Conservation (phyloP, 2,888 invertebrate species). For the Pseudococcus viburni region DNA sequence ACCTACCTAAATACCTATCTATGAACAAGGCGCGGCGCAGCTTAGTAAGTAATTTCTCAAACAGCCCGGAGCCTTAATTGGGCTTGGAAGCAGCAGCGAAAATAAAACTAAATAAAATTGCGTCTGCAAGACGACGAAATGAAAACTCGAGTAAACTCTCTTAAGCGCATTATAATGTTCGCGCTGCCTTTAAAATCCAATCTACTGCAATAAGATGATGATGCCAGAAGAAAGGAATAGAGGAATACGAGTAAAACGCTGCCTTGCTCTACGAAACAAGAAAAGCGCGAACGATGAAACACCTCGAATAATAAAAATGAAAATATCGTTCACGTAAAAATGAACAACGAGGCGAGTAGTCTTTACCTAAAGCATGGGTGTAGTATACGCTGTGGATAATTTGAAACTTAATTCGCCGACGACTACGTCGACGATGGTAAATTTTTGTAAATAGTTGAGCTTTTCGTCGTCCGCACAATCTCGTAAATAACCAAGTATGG, state of each 20-base stretch:
- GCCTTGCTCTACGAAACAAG: background rate
- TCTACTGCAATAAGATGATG: conserved; percentile 7
- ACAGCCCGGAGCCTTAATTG: conserved; percentile 10
- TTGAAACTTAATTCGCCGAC: conserved; percentile 14
- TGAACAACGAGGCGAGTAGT: background rate
- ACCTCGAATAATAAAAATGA: background rate
- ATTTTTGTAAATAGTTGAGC: background rate
- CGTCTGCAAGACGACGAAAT: background rate
- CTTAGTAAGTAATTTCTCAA: conserved; percentile 5
- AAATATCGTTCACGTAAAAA: background rate
- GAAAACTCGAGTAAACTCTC: conserved; percentile 28
- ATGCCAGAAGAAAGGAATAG: background rate
- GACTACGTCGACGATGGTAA: background rate
- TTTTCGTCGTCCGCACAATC: background rate
- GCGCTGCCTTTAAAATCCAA: conserved; percentile 31
- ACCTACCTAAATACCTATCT: no score
- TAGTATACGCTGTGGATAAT: background rate
- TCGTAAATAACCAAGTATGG: background rate
- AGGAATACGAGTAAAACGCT: no score
- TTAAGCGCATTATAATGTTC: conserved; percentile 26
- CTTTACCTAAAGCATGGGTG: background rate
- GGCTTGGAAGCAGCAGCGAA: background rate
- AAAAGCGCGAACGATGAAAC: background rate
- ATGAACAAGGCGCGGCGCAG: no score
- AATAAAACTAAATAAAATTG: conserved; percentile 21